These are phyloP conservation scores for Carabus problematicus DNA, from an alignment of 2,888 invertebrate species.

Conservation along the genomic window DNA sequence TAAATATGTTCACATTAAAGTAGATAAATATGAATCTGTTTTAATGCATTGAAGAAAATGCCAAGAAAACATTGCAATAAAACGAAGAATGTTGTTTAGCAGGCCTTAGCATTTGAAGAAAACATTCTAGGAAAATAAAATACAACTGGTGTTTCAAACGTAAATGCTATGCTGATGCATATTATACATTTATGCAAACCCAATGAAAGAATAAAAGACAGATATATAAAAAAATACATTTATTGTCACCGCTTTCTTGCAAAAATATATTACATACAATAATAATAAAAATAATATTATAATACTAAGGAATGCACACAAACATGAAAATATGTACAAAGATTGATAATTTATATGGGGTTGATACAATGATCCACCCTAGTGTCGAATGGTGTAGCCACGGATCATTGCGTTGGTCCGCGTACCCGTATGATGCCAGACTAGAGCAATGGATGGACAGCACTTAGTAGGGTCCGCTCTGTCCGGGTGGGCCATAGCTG, in stretches of 20 bases:
- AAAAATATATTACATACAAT: conserved; percentile 50
- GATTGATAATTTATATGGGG: conserved; percentile 44
- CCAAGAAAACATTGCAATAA: not conserved
- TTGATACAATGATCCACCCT: conserved; percentile 24
- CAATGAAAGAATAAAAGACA: conserved; percentile 40
- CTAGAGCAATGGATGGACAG: not conserved
- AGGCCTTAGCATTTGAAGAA: conserved; percentile 19
- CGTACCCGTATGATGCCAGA: conserved; percentile 45
- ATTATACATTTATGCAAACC: conserved; percentile 8
- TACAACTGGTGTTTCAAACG: no score
- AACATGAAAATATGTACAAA: conserved; percentile 52
- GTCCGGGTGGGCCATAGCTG: conserved; percentile 57
- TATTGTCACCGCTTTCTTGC: conserved; percentile 58
- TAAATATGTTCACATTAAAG: no score
- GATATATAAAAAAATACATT: conserved; percentile 54
- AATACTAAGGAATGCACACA: conserved; percentile 48
- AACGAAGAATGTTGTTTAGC: not conserved
- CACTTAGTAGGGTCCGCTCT: conserved; percentile 56
- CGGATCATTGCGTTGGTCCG: conserved; percentile 31
- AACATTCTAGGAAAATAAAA: conserved; percentile 17
- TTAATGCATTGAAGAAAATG: no score
- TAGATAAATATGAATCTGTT: no score
- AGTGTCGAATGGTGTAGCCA: conserved; percentile 34
- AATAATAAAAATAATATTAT: conserved; percentile 49
- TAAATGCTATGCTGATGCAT: no score